Percentiles rank a stretch among this genome's conserved stretches.
phyloP scores from a whole-genome alignment of 2,888 invertebrate species.

The Desoria tigrina region DNA sequence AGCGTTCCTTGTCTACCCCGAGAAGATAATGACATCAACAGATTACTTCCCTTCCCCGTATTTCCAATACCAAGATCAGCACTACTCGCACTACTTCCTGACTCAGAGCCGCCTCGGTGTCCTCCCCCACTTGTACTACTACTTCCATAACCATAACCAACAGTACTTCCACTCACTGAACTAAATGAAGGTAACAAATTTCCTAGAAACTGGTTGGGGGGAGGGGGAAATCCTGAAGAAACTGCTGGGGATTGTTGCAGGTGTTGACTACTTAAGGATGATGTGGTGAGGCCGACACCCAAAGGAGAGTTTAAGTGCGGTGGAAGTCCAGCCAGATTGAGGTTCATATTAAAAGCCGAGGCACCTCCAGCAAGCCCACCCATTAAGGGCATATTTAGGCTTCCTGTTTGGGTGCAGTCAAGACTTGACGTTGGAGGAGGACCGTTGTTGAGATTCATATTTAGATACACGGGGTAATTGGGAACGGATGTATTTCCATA shows the following conservation, averaged over 20 bases:
- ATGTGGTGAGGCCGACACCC: conserved; percentile 38
- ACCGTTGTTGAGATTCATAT: conserved; percentile 54
- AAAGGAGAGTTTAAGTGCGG: conserved; percentile 33
- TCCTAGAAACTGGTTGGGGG: conserved; percentile 51
- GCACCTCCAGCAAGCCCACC: conserved; percentile 49
- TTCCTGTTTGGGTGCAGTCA: conserved; percentile 58
- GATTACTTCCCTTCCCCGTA: conserved; percentile 32
- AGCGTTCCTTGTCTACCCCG: conserved; percentile 45
- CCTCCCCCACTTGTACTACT: conserved; percentile 37
- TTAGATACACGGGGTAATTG: conserved; percentile 57
- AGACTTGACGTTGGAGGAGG: conserved; percentile 54
- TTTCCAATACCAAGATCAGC: conserved; percentile 47
- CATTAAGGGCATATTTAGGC: conserved; percentile 57
- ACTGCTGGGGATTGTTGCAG: conserved; percentile 41
- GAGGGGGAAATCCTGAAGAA: conserved; percentile 42
- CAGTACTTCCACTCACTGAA: conserved; percentile 18
- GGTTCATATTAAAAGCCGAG: conserved; percentile 51
- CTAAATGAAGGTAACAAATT: conserved; percentile 45
- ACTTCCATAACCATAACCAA: conserved; percentile 32
- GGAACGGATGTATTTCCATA: conserved; percentile 58
- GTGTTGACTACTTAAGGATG: conserved; percentile 41
- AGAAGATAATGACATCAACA: conserved; percentile 51
- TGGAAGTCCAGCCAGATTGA: conserved; percentile 41
- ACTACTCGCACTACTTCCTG: conserved; percentile 52
- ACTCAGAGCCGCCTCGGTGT: conserved; percentile 45